Evolutionary conservation across 2,888 invertebrate species (phyloP), one percentile per base, ranked within the genome.

Genomic region (Netelia fuscicornis): DNA sequence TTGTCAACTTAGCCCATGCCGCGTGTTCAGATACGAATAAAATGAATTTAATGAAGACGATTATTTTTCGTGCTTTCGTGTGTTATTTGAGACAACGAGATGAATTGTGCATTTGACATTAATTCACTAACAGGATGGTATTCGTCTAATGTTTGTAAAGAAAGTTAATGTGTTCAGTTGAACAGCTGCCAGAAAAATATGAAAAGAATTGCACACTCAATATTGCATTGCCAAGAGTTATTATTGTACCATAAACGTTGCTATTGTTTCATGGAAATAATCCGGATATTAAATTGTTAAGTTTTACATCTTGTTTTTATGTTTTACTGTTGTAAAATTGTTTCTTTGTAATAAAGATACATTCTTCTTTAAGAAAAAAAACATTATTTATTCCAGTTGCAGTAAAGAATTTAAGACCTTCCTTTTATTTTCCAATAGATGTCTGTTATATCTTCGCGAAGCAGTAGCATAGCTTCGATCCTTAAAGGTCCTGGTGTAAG

Each of bases 361-460:
- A 37, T 37, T 37, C 6, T 37, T 37, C 37, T 37, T 37, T 37
- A 37, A 3, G 37, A 37, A 6, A 37, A 37, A 8, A 6, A 37
- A 37, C 37, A 37, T 0, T 37, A 37, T 37, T 37, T 37, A 6
- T 37, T 37, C 0, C 3, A 37, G 6, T 37, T 37, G 37, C 3
- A 37, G 37, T 37, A 37, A 0, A 37, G 37, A 37, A 3, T 37
- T 37, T 37, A 37, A 2, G 3, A 30, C 37, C 37, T 62, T 8
- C 48, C 2, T 30, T 68, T 68, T 67, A 81, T 67, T 74, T 83
- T 75, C 13, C 23, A 67, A 68, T 86, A 93, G 93, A 93, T 93
- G 93, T 94, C 93, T 44, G 89, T 94, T 11, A 87, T 92, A 60
- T 94, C 94, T 2, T 92, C 93, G 13, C 89, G 91, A 79, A 84